Base-by-base conservation (phyloP, 2,797 vertebrate genomes). In the Oreochromis grahami region DNA sequence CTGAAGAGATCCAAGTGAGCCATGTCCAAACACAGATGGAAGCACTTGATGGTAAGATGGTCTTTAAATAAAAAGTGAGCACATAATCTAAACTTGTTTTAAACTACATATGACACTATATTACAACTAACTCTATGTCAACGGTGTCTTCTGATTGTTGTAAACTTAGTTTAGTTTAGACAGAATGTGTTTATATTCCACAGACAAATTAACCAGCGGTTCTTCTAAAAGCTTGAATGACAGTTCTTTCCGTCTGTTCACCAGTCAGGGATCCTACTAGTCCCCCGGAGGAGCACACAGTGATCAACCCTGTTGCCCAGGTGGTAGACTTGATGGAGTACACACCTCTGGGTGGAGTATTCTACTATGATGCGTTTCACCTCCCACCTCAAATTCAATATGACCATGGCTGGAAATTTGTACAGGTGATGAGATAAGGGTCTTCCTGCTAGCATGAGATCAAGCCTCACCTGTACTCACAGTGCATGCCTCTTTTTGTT, bases 331-430 rank as follows among this genome's bases (percentile, higher is more conserved):
- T 98, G 90, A 93, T 89, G 60, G 96, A 96, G 77, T 98, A 97
- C 91, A 93, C 90, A 1, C 92, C 95, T 0, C 80, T 99, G 88
- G 98, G 98, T 0, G 98, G 98, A 1, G 95, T 99, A 79, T 98
- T 96, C 89, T 97, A 96, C 85, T 97, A 96, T 1, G 93, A 97
- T 1, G 88, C 92, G 0, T 96, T 98, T 86, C 91, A 90, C 70
- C 94, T 99, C 29, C 98, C 98, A 0, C 97, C 97, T 2, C 98
- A 98, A 89, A 92, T 92, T 83, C 88, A 87, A 4, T 85, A 90
- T 1, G 38, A 94, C 81, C 96, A 92, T 1, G 94, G 93, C 82
- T 99, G 98, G 97, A 95, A 94, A 72, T 95, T 98, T 5, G 95
- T 96, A 93, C 94, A 98, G 96, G 98, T 98, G 81, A 87, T n/a